A percentile compares a stretch with the other conserved stretches of the same genome.
Conservation (phyloP, 2,113 vertebrate species). For the Poeciliopsis turrubarensis region DNA sequence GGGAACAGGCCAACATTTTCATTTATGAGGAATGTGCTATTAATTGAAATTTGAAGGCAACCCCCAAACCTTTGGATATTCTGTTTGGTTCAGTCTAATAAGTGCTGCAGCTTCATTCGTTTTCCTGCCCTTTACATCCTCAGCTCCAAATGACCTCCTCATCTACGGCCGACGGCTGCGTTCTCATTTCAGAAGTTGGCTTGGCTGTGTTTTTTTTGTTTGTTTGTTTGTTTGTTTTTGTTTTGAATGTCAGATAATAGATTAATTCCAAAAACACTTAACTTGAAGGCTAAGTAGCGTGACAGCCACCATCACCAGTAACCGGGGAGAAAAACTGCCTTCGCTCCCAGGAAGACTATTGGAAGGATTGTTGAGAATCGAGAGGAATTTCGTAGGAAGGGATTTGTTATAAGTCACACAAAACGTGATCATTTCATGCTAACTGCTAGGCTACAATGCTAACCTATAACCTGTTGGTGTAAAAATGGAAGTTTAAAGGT, state of each 20-base stretch:
- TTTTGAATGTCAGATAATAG: background rate
- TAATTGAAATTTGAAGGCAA: background rate
- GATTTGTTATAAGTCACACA: too few relatives aligned
- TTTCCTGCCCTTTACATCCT: background rate
- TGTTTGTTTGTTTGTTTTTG: background rate
- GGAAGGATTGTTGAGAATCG: too few relatives aligned
- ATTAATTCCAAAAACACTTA: background rate
- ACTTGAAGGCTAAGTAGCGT: background rate
- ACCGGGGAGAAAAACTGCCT: background rate
- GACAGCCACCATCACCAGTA: background rate
- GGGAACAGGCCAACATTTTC: conserved; percentile 6
- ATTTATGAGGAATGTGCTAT: conserved; percentile 18
- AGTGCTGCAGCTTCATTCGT: conserved; percentile 58
- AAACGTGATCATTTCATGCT: too few relatives aligned
- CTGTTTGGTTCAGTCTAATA: conserved; percentile 67
- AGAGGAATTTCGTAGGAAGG: too few relatives aligned
- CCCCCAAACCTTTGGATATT: conserved; percentile 57
- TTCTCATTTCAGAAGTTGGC: background rate
- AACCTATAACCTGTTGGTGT: background rate
- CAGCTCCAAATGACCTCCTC: conserved; percentile 3
- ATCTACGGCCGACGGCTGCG: background rate
- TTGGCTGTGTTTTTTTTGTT: too few relatives aligned
- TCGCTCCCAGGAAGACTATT: background rate
- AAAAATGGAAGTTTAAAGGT: background rate
- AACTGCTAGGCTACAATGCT: too few relatives aligned